These are phyloP conservation scores for Notothenia coriiceps DNA, from an alignment of 2,113 vertebrate species.

Conservation along the genomic window DNA sequence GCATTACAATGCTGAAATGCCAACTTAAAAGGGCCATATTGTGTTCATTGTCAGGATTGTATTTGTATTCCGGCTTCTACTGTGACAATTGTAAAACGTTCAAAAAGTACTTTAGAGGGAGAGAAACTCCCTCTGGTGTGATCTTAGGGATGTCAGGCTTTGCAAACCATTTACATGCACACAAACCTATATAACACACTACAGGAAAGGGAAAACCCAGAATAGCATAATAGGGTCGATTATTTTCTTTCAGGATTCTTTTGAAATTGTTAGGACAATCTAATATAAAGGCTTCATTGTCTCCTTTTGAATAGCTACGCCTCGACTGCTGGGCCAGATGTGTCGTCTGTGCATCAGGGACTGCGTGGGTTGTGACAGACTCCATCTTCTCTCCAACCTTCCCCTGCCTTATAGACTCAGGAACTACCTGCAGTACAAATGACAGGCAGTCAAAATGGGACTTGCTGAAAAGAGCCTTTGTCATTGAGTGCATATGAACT, in stretches of 20 bases:
- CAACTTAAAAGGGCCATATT: no score
- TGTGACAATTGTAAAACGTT: no score
- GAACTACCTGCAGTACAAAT: conserved; percentile 92
- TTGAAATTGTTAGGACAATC: neutral
- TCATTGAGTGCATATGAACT: conserved; percentile 17
- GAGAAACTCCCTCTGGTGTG: no score
- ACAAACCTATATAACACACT: no score
- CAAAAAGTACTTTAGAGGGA: no score
- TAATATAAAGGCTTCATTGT: neutral
- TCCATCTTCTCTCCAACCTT: conserved; percentile 91
- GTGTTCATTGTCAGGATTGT: no score
- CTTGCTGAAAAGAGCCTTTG: conserved; percentile 12
- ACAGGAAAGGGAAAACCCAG: no score
- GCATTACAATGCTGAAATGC: neutral
- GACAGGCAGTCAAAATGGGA: conserved; percentile 57
- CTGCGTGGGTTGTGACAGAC: conserved; percentile 87
- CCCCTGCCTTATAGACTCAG: conserved; percentile 90
- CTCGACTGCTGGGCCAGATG: conserved; percentile 89
- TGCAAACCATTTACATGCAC: no score
- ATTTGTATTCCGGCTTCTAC: no score
- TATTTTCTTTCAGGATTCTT: no score
- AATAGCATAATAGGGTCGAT: no score
- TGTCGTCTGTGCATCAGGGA: conserved; percentile 91
- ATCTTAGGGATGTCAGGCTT: no score
- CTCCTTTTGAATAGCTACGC: conserved; percentile 83